Percentiles rank a stretch among this genome's conserved stretches.
These are phyloP conservation scores for Aphaenogaster floridana DNA, from an alignment of 1,140 invertebrate species.

Conservation along the genomic window DNA sequence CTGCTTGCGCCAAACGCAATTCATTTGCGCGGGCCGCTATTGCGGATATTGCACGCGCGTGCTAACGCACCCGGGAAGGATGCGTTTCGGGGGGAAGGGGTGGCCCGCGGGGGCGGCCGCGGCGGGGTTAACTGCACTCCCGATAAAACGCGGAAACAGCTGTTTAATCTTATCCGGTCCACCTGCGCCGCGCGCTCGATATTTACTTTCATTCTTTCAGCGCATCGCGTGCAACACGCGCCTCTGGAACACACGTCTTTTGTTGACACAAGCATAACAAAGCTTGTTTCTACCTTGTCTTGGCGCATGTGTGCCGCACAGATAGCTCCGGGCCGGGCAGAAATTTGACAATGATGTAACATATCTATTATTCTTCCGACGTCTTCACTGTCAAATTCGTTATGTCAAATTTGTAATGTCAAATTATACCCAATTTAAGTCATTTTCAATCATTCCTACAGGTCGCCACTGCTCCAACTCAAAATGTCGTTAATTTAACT, in stretches of 20 bases:
- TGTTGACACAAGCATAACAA: slow-evolving; percentile 53
- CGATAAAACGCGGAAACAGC: slow-evolving; percentile 77
- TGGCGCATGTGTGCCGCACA: slow-evolving; percentile 22
- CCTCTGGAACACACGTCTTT: slow-evolving; percentile 44
- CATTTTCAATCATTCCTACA: too few relatives aligned
- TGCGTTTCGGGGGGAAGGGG: slow-evolving; percentile 17
- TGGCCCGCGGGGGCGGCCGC: background rate
- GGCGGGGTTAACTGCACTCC: slow-evolving; percentile 63
- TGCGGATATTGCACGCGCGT: slow-evolving; percentile 49
- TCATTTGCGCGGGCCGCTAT: slow-evolving; percentile 47
- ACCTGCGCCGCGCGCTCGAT: slow-evolving; percentile 77
- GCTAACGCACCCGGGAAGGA: slow-evolving; percentile 52
- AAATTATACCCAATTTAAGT: too few relatives aligned
- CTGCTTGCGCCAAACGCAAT: slow-evolving; percentile 32
- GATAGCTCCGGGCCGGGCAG: background rate
- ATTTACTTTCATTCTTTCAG: slow-evolving; percentile 62
- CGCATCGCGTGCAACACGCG: slow-evolving; percentile 57
- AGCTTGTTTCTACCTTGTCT: slow-evolving; percentile 32
- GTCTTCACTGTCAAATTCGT: too few relatives aligned
- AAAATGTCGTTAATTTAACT: too few relatives aligned
- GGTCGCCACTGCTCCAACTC: too few relatives aligned
- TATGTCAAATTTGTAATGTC: too few relatives aligned
- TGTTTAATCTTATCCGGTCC: slow-evolving; percentile 78
- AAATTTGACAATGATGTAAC: slow-evolving; percentile 46
- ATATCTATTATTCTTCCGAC: background rate